A percentile compares a stretch with the other conserved stretches of the same genome.
Evolutionary conservation across 2,888 invertebrate species (phyloP).

Genomic region (Emmelina monodactyla): DNA sequence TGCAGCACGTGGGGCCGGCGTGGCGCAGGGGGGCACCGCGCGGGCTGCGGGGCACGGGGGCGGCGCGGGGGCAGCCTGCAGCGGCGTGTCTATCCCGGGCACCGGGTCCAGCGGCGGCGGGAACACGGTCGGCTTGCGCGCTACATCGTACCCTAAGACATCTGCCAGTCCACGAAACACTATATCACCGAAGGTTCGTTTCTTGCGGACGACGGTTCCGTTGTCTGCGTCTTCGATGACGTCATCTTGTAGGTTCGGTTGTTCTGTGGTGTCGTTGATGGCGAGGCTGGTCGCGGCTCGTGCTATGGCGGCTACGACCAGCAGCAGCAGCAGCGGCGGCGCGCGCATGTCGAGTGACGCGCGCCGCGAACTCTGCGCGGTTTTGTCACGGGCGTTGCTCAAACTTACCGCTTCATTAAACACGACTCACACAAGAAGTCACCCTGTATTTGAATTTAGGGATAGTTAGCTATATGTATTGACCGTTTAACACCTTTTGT

Average conservation of each 20-base stretch:
- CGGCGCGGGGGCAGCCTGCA: slow-evolving; percentile 30
- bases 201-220: slow-evolving; percentile 49
- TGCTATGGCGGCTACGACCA: slow-evolving; percentile 24
- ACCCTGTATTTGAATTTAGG: no score
- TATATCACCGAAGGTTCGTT: slow-evolving; percentile 57
- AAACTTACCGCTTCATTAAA: slow-evolving; percentile 12
- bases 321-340: slow-evolving; percentile 25
- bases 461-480: no score
- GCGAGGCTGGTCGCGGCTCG: slow-evolving; percentile 13
- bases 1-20: slow-evolving; percentile 2
- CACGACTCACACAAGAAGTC: background rate
- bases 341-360: slow-evolving; percentile 52
- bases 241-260: slow-evolving; percentile 19
- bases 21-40: slow-evolving; percentile 21
- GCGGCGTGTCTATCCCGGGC: slow-evolving; percentile 42
- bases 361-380: slow-evolving; percentile 36
- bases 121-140: slow-evolving; percentile 40
- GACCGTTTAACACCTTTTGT: no score
- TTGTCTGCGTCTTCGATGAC: slow-evolving; percentile 32
- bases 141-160: slow-evolving; percentile 51
- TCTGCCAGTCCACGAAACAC: slow-evolving; percentile 61
- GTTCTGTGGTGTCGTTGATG: slow-evolving; percentile 17
- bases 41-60: slow-evolving; percentile 18
- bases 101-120: slow-evolving; percentile 54
- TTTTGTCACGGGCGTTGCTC: slow-evolving; percentile 39